These are phyloP conservation scores for Magallana gigas DNA, from an alignment of 1,140 invertebrate species.

Conservation along the genomic window DNA sequence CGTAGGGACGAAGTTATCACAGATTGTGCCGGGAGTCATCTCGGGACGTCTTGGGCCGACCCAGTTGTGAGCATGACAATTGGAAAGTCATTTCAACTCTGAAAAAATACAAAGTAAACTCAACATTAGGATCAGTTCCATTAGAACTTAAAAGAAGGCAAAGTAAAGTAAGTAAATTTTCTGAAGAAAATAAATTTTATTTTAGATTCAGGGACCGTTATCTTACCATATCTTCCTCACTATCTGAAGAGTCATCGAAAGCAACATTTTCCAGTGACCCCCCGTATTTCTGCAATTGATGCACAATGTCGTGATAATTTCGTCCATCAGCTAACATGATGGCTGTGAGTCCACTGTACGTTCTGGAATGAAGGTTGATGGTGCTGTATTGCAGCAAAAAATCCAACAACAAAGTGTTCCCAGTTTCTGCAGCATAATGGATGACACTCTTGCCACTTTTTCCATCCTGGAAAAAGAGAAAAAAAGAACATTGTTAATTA, in stretches of 20 bases:
- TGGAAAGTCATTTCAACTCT: background rate
- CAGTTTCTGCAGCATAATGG: conserved; percentile 69
- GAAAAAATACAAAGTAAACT: background rate
- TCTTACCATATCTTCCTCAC: conserved; percentile 68
- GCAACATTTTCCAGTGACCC: conserved; percentile 51
- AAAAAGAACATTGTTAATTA: background rate
- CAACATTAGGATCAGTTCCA: too few species aligned
- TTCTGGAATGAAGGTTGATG: conserved; percentile 64
- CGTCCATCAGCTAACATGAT: conserved; percentile 65
- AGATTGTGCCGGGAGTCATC: background rate
- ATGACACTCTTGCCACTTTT: conserved; percentile 70
- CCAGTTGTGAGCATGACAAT: background rate
- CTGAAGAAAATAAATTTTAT: too few species aligned
- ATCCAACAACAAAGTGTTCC: conserved; percentile 59
- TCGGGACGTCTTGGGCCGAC: background rate
- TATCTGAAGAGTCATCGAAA: conserved; percentile 59
- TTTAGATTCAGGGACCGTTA: background rate
- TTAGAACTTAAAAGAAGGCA: background rate
- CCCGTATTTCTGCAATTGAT: conserved; percentile 53
- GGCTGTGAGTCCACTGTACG: conserved; percentile 66
- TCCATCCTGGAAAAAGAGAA: conserved; percentile 61
- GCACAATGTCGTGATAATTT: conserved; percentile 50
- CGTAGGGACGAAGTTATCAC: background rate
- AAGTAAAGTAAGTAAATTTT: background rate
- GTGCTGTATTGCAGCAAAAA: conserved; percentile 55